Base-by-base conservation (phyloP, 2,888 invertebrate genomes). In the Megamerina dolium region DNA sequence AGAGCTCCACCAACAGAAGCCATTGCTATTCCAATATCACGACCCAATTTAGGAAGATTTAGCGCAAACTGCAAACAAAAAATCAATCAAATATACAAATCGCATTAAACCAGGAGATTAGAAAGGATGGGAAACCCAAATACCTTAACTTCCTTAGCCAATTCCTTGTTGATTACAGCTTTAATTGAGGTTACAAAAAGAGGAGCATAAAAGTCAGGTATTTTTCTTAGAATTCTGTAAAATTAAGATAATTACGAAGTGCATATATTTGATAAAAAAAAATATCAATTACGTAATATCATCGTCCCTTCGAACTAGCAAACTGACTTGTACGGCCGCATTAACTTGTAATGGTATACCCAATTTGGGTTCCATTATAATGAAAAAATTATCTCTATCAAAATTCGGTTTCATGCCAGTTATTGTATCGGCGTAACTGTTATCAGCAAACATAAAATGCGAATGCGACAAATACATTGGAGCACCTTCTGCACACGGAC, bases 401-500 rank as follows among this genome's bases (percentile, higher is more conserved):
- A 77, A 72, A 5, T 78, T 71, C 0, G 90, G 85, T 0, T 73
- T 59, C 59, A 87, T 67, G 0, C 90, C 89, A 0, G 73, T 73
- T 1, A 90, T 75, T 36, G 76, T 75, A 34, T 73, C 59, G 4
- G 73, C 64, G 59, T 86, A 89, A 56, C 73, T 74, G 0, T 79
- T 77, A 68, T 88, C 85, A 0, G 85, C 80, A 56, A 83, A 67
- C 56, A 84, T 80, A 70, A 90, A 90, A 68, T 90, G 87, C 1
- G 90, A 86, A 56, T 81, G 79, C 0, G 87, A 84, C 30, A 89
- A 75, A 65, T 82, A 85, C 41, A 84, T 84, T 1, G 92, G 91
- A 2, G 87, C 86, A 8, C 83, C 85, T 60, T 73, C 81, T 46
- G 82, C 79, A 63, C 88, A 87, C 4, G 71, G 63, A 0, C 82